Evolutionary conservation across 2,797 vertebrate genomes (phyloP).

Genomic region (Coendou prehensilis): DNA sequence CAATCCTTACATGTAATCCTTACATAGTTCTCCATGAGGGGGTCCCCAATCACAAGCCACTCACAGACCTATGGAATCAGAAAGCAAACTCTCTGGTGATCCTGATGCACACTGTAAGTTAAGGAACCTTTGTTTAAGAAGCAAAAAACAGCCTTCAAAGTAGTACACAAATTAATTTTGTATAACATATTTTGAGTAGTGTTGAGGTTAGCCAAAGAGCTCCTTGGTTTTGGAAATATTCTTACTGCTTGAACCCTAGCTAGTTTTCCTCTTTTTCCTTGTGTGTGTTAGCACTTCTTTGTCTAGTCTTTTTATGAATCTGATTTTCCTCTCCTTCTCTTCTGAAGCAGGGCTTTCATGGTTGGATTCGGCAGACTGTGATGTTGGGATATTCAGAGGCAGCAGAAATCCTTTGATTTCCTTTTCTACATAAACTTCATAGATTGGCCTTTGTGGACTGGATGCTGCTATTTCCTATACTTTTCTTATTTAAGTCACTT

Average conservation of each 20-base stretch:
- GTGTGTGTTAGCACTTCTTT: not conserved
- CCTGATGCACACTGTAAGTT: not conserved
- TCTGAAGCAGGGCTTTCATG: not conserved
- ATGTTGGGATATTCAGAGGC: not conserved
- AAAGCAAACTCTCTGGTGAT: not conserved
- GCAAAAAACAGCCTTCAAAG: not conserved
- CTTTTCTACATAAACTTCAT: not conserved
- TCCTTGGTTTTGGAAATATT: not conserved
- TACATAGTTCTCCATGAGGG: not conserved
- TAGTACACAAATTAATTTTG: not conserved
- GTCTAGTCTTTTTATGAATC: not conserved
- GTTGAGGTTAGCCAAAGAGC: not conserved
- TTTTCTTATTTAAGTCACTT: constrained; percentile 28
- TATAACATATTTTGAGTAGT: not conserved
- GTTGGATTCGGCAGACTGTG: not conserved
- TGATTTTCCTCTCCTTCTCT: not conserved
- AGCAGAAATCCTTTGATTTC: not conserved
- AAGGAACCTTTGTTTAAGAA: not conserved
- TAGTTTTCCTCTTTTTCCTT: not conserved
- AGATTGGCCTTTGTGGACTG: not conserved
- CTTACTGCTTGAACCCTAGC: not conserved
- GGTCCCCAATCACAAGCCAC: too few relatives aligned
- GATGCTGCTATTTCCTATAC: not conserved
- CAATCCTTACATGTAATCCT: not conserved
- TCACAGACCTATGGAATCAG: not conserved